Conservation (phyloP, 2,888 invertebrate genomes). For the Eristalis intricaria region DNA sequence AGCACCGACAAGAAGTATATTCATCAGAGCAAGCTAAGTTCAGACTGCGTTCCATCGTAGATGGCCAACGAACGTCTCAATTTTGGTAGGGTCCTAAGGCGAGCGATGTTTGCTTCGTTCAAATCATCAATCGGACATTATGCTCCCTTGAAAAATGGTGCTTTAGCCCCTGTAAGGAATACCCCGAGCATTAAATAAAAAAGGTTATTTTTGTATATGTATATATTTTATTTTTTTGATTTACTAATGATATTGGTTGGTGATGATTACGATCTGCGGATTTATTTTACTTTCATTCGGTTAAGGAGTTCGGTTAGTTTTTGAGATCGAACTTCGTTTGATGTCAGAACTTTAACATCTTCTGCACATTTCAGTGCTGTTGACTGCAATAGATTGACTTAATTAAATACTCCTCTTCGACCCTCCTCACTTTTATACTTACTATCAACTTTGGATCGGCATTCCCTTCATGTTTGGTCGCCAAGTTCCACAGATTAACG, state of each 20-base stretch:
- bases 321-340: constrained; percentile 61
- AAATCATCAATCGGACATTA: no score
- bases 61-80: no score
- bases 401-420: neutral
- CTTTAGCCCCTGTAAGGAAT: neutral
- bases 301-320: constrained; percentile 53
- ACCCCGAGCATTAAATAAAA: neutral
- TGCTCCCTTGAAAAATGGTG: no score
- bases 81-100: no score
- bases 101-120: no score
- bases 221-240: neutral
- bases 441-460: constrained; percentile 82
- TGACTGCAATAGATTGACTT: constrained; percentile 8
- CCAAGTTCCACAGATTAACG: constrained; percentile 90
- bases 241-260: neutral
- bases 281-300: constrained; percentile 59
- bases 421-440: constrained; percentile 23
- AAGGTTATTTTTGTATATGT: neutral
- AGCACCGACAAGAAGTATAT: no score
- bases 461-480: constrained; percentile 85
- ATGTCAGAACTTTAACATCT: constrained; percentile 46
- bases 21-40: no score
- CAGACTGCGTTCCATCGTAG: no score
- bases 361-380: constrained; percentile 54
- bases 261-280: neutral